Conservation (phyloP, 1,140 invertebrate species). For the Samia ricini region DNA sequence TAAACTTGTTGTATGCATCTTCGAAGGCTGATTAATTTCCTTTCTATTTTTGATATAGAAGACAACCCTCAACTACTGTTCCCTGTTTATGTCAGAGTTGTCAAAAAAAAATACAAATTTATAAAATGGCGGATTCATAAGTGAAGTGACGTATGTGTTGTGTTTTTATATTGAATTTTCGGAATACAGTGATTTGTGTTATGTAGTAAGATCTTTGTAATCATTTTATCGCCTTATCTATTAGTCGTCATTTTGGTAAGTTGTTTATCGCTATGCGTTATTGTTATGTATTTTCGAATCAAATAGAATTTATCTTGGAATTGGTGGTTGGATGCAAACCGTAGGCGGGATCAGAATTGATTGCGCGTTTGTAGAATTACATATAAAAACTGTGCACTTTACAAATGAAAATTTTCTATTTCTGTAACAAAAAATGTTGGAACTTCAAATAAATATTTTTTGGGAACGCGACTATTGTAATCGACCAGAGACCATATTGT, state of each 20-base stretch:
- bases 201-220: conserved; percentile 47
- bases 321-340: conserved; percentile 40
- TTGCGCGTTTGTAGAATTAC: neutral
- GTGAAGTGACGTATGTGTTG: conserved; percentile 74
- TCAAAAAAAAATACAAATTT: conserved; percentile 40
- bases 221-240: conserved; percentile 30
- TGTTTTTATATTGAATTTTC: conserved; percentile 58
- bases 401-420: neutral
- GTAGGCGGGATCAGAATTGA: conserved; percentile 46
- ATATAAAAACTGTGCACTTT: neutral
- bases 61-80: conserved; percentile 1
- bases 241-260: conserved; percentile 42
- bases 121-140: conserved; percentile 69
- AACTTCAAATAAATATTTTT: neutral
- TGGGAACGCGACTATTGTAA: neutral
- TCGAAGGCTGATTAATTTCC: too few relatives aligned
- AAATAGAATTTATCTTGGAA: conserved; percentile 28
- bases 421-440: neutral
- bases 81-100: conserved; percentile 1
- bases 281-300: neutral
- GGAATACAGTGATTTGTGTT: conserved; percentile 47
- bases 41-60: neutral
- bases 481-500: neutral
- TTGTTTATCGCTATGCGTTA: conserved; percentile 18
- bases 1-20: too few relatives aligned